Percentiles rank a stretch among this genome's conserved stretches.
Conservation (phyloP, 2,113 vertebrate genomes). For the Nymphicus hollandicus region DNA sequence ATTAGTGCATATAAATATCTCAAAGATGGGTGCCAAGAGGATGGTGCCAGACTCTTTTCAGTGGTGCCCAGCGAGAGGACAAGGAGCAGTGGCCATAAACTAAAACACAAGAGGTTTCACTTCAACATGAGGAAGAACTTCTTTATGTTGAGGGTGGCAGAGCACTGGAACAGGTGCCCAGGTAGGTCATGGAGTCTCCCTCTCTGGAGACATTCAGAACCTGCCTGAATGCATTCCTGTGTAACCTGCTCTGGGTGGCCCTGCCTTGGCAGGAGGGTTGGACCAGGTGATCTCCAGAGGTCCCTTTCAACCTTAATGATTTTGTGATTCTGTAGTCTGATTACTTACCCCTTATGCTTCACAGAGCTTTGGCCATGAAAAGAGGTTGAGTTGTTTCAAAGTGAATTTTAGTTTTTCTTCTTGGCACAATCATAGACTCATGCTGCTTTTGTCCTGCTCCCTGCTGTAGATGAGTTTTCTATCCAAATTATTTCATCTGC, state of each 20-base stretch:
- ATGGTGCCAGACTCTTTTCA: neutral
- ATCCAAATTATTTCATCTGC: neutral
- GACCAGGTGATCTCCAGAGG: neutral
- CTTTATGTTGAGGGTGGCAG: neutral
- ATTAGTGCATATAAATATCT: neutral
- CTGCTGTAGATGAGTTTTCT: neutral
- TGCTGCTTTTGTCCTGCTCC: neutral
- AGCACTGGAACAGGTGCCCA: neutral
- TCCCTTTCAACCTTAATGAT: neutral
- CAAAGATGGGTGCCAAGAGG: neutral
- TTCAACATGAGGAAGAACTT: neutral
- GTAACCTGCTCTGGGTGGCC: neutral
- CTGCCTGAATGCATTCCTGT: neutral
- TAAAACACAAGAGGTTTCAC: neutral
- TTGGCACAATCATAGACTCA: neutral
- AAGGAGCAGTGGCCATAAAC: neutral
- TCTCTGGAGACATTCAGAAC: neutral
- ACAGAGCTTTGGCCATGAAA: neutral
- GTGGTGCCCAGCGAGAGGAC: neutral
- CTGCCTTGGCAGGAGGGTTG: neutral
- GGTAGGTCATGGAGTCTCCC: neutral
- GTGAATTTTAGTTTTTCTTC: neutral
- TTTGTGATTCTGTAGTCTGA: neutral
- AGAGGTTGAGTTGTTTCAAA: neutral
- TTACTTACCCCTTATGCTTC: neutral